phyloP scores from a whole-genome alignment of 2,888 invertebrate species.

The Volucella inanis region DNA sequence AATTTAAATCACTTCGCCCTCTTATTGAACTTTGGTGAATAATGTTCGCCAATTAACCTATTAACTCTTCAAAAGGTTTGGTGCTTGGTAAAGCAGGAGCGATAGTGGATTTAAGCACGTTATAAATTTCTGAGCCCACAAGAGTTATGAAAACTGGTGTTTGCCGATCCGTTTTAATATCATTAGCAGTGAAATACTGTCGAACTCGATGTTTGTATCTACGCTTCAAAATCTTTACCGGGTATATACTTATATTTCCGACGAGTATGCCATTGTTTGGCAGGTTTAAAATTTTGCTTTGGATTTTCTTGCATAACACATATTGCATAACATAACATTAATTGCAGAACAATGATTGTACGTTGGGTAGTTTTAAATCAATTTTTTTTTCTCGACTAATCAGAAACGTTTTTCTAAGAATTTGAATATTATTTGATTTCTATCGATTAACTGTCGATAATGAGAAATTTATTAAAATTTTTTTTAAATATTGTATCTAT shows the following conservation, averaged over 20 bases:
- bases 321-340: no score
- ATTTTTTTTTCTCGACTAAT: no score
- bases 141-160: slow-evolving; percentile 39
- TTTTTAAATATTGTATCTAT: no score
- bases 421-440: no score
- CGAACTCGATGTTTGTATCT: slow-evolving; percentile 25
- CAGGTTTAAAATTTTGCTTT: no score
- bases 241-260: neutral
- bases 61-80: slow-evolving; percentile 17
- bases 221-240: slow-evolving; percentile 32
- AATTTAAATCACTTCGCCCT: slow-evolving; percentile 42
- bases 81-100: slow-evolving; percentile 22
- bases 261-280: no score
- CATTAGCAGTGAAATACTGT: slow-evolving; percentile 22
- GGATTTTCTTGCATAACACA: no score
- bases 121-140: slow-evolving; percentile 36
- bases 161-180: slow-evolving; percentile 10
- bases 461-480: no score
- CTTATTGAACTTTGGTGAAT: slow-evolving; percentile 2
- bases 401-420: no score
- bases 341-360: no score
- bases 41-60: slow-evolving; percentile 14
- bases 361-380: no score
- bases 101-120: slow-evolving; percentile 18
- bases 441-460: no score